Conservation (phyloP, 53 echinoderm and acorn worm genomes). For the Actinopyga echinites region DNA sequence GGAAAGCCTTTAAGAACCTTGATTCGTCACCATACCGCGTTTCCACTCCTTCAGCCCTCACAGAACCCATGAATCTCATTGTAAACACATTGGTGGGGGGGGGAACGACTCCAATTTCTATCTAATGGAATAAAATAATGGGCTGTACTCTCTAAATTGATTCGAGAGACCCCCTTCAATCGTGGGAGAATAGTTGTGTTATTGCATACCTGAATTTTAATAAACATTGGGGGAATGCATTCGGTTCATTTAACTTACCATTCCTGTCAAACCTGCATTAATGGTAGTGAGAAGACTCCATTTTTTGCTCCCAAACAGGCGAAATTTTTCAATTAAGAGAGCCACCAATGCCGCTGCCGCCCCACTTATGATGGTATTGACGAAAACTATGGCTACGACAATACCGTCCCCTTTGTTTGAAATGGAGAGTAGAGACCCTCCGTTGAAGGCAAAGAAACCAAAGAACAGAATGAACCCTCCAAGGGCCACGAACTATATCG, state of each 20-base stretch:
- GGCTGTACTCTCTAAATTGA: too few species aligned
- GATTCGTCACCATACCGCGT: too few species aligned
- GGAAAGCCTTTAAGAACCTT: too few species aligned
- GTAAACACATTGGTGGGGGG: too few species aligned
- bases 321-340: slow-evolving; percentile 48
- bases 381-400: slow-evolving; percentile 67
- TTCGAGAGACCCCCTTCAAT: too few species aligned
- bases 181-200: too few species aligned
- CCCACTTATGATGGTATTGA: slow-evolving; percentile 84
- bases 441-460: slow-evolving; percentile 92
- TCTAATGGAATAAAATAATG: too few species aligned
- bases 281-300: slow-evolving; percentile 91
- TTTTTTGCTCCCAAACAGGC: background rate
- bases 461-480: slow-evolving; percentile 88
- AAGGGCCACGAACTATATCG: slow-evolving; percentile 66
- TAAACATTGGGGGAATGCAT: too few species aligned
- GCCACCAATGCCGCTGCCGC: slow-evolving; percentile 67
- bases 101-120: too few species aligned
- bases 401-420: slow-evolving; percentile 72
- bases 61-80: too few species aligned
- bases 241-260: slow-evolving; percentile 80
- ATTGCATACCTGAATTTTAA: too few species aligned
- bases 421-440: slow-evolving; percentile 82
- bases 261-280: slow-evolving; percentile 86
- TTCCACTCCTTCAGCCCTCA: too few species aligned